Conservation (phyloP, 2,797 vertebrate genomes). For the Schizopygopsis pylzovi region DNA sequence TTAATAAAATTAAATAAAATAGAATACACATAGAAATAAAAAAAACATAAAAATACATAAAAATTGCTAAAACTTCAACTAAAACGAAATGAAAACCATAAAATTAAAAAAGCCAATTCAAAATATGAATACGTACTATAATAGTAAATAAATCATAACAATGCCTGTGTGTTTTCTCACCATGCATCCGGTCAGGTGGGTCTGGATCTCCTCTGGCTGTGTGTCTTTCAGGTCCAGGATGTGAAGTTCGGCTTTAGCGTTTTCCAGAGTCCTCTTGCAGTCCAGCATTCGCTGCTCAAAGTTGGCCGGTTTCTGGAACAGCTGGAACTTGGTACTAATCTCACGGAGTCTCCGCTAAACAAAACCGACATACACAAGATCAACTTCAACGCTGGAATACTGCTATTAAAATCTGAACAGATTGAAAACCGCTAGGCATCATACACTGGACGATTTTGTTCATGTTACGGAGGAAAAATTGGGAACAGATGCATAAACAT, state of each 20-base stretch:
- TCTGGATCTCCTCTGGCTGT: constrained; percentile 89
- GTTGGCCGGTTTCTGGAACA: constrained; percentile 98
- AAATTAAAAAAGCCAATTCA: not conserved
- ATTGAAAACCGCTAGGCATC: not conserved
- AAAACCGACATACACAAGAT: not conserved
- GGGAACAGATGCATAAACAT: not conserved
- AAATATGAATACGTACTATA: not conserved
- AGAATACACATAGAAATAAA: not conserved
- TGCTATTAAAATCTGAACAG: not conserved
- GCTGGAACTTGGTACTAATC: constrained; percentile 94
- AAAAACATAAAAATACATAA: too few species aligned
- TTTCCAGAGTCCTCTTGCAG: constrained; percentile 90
- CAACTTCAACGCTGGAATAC: not conserved
- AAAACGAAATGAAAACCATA: not conserved
- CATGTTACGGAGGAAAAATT: not conserved
- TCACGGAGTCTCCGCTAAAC: constrained; percentile 93
- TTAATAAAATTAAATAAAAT: not conserved
- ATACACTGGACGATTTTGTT: not conserved
- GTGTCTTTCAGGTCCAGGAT: constrained; percentile 86
- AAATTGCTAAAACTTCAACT: not conserved
- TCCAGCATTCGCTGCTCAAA: constrained; percentile 99
- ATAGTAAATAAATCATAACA: not conserved
- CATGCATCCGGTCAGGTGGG: constrained; percentile 91
- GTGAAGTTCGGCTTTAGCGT: constrained; percentile 89
- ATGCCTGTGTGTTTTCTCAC: constrained; percentile 70